A percentile compares a stretch with the other conserved stretches of the same genome.
Evolutionary conservation across 1,140 invertebrate species (phyloP).

Genomic region (Apis florea): DNA sequence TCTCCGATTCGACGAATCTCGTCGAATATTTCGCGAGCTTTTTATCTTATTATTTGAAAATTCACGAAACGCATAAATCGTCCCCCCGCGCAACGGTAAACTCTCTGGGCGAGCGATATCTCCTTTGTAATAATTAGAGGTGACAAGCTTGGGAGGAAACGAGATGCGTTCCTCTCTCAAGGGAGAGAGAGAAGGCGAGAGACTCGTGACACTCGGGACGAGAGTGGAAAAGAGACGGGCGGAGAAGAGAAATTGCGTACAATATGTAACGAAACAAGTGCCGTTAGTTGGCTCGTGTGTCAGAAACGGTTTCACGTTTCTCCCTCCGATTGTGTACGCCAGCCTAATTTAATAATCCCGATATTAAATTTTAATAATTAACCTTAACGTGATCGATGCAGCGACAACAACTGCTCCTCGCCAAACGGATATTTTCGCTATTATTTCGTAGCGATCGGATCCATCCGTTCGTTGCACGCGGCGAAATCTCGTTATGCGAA

Average conservation of each 20-base stretch:
- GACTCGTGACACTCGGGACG: constrained; percentile 26
- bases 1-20: background rate
- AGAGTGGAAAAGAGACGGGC: constrained; percentile 10
- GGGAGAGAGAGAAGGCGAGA: constrained; percentile 30
- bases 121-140: constrained; percentile 47
- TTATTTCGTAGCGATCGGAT: too few species aligned
- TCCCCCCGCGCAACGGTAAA: background rate
- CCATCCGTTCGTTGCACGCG: background rate
- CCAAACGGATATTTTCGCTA: background rate
- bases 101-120: constrained; percentile 37
- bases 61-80: constrained; percentile 2
- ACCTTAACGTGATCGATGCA: background rate
- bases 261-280: constrained; percentile 28
- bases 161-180: constrained; percentile 6
- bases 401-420: too few species aligned
- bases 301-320: constrained; percentile 24
- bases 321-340: constrained; percentile 1
- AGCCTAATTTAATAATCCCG: constrained; percentile 17
- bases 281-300: constrained; percentile 24
- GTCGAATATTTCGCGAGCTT: background rate
- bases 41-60: too few species aligned
- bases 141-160: constrained; percentile 29
- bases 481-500: constrained; percentile 30
- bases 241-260: constrained; percentile 43
- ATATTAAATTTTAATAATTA: constrained; percentile 40